Base-by-base conservation (phyloP, 2,797 vertebrate species). In the Ctenopoma multispine region DNA sequence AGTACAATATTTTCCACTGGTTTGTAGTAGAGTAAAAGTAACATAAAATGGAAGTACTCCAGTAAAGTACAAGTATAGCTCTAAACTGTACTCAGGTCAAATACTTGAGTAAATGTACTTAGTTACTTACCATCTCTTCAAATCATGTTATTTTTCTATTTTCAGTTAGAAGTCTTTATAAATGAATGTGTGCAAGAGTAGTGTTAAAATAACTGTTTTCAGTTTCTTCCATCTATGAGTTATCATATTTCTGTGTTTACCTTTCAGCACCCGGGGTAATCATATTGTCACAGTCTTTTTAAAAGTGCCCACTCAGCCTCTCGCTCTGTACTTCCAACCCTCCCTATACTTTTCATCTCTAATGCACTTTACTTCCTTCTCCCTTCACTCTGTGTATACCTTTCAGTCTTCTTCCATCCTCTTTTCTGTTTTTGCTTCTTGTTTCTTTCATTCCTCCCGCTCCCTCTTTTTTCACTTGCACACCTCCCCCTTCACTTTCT, bases 251-350 rank as follows among this genome's bases (percentile, higher is more conserved):
- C 81, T 81, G 78, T 90, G 64, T 88, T 89, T 90, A 89, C 86
- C 79, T 88, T 84, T 68, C 71, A 75, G 82, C 84, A 69, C 56
- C 79, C 78, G 71, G 75, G 77, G 87, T 88, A 86, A 89, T 90
- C 87, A 91, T 85, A 84, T 87, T 92, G 87, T 92, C 84, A 92
- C 80, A 84, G 74, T 75, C 76, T 90, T 90, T 91, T 90, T 88
- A 77, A 76, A 85, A 78, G 63, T 72, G 77, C 66, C 78, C 57
- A 78, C 65, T 78, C 75, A 74, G 29, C 61, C 40, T 63, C 61
- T 70, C 15, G 70, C 24, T 34, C n/a, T 63, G 47, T 12, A 8
- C 49, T 60, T 72, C 43, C 53, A 55, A 40, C 44, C 31, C 21
- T 40, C 38, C 61, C 31, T 41, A 64, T 43, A 6, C 49, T 47